phyloP scores from a whole-genome alignment of 2,797 vertebrate species.

The Acanthiza pusilla region DNA sequence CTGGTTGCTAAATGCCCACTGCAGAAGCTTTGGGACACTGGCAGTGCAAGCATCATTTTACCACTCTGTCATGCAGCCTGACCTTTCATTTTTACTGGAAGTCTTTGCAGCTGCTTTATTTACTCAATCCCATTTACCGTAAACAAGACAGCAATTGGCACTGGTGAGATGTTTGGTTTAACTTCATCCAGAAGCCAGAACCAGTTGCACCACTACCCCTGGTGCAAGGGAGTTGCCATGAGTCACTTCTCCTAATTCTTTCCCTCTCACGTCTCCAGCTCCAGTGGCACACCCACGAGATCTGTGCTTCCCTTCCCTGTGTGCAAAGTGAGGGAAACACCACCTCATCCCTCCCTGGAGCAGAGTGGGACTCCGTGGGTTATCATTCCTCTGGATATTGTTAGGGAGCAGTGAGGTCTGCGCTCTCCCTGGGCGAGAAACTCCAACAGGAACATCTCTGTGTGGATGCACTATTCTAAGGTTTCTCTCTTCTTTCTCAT shows the following conservation, averaged over 20 bases:
- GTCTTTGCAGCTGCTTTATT: not conserved
- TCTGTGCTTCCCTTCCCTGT: not conserved
- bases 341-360: not conserved
- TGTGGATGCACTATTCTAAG: no score
- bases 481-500: no score
- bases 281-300: not conserved
- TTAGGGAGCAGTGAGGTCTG: not conserved
- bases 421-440: not conserved
- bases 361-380: no score
- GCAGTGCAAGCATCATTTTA: not conserved
- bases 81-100: not conserved
- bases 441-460: not conserved
- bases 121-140: not conserved
- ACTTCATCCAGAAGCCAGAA: not conserved
- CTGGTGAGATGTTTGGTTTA: not conserved
- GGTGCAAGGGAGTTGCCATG: not conserved
- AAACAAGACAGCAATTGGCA: not conserved
- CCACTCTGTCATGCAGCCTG: not conserved
- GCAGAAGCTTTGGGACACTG: not conserved
- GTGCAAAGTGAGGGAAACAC: not conserved
- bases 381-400: not conserved
- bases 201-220: not conserved
- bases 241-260: not conserved
- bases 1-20: not conserved
- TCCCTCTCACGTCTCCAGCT: not conserved